phyloP scores from a whole-genome alignment of 2,797 vertebrate species.

The Melanitta fusca region DNA sequence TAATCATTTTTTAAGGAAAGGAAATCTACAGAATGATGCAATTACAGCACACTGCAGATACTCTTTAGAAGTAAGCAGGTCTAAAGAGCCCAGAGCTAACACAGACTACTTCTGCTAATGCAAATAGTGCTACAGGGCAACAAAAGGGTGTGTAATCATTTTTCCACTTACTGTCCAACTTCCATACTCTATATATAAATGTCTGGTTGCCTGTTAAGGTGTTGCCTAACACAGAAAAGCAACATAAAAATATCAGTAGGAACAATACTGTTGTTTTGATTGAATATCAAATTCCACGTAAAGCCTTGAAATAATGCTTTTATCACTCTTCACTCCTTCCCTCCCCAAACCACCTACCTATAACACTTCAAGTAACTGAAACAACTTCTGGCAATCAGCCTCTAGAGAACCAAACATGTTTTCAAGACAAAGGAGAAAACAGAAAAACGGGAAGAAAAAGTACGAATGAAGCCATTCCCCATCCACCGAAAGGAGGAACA shows the following conservation, averaged over 20 bases:
- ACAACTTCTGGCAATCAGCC: neutral
- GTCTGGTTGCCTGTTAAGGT: neutral
- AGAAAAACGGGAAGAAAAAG: neutral
- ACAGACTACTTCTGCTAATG: neutral
- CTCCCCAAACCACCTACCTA: neutral
- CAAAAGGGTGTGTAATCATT: neutral
- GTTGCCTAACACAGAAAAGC: neutral
- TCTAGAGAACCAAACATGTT: neutral
- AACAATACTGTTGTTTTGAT: neutral
- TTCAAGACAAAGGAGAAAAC: neutral
- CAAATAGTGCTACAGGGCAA: neutral
- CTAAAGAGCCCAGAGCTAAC: neutral
- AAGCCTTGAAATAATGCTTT: neutral
- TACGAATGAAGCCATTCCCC: neutral
- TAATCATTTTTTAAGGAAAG: neutral
- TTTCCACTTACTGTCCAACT: neutral
- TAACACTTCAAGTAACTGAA: neutral
- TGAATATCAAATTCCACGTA: neutral
- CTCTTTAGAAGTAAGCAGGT: neutral
- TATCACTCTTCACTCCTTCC: neutral
- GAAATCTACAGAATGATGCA: neutral
- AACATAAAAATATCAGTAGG: neutral
- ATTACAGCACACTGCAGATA: neutral
- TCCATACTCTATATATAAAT: neutral
- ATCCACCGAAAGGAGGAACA: neutral